phyloP scores from a whole-genome alignment of 2,797 vertebrate species.

The Cirrhinus mrigala region DNA sequence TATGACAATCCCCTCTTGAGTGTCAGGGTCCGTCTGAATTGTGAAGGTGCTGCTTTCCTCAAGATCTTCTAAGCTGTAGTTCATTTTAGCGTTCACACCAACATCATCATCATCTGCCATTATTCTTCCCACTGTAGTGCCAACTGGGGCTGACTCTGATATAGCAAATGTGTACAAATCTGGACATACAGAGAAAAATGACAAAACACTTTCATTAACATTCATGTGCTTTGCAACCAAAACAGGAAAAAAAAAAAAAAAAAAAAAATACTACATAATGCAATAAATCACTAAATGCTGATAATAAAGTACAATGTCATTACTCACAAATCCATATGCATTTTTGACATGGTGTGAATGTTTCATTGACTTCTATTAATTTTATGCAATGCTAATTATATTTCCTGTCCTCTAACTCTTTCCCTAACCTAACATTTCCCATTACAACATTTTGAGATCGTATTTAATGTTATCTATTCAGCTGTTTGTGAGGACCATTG shows the following conservation, averaged over 20 bases:
- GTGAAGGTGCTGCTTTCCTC: slow-evolving; percentile 81
- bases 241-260: too few relatives aligned
- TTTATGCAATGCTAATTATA: neutral
- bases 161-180: slow-evolving; percentile 86
- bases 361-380: neutral
- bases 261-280: neutral
- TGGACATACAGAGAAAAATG: slow-evolving; percentile 57
- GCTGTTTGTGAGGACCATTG: neutral
- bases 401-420: neutral
- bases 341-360: neutral
- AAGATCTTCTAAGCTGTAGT: slow-evolving; percentile 86
- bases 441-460: neutral
- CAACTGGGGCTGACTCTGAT: slow-evolving; percentile 83
- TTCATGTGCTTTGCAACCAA: neutral
- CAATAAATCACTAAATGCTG: neutral
- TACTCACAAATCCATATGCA: neutral
- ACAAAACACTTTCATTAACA: neutral
- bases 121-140: slow-evolving; percentile 86
- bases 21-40: slow-evolving; percentile 84
- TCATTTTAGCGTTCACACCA: slow-evolving; percentile 89
- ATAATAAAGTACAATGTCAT: neutral
- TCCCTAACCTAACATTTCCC: neutral
- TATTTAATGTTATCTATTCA: neutral
- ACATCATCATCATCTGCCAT: slow-evolving; percentile 87
- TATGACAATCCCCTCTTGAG: slow-evolving; percentile 90